Conservation (phyloP, 2,113 vertebrate species). For the Emydocephalus ijimae region DNA sequence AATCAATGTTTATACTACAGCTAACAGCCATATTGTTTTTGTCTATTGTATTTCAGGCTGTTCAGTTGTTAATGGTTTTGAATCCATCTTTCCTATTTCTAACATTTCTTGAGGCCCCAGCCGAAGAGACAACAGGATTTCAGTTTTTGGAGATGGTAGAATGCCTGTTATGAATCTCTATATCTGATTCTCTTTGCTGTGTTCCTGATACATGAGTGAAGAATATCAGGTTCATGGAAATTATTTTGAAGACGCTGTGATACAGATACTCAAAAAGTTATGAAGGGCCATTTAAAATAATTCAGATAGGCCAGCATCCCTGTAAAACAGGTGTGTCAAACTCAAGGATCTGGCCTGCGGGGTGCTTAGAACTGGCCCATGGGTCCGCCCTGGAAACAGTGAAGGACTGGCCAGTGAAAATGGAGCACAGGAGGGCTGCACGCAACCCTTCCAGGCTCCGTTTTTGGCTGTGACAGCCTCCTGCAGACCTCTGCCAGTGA, state of each 20-base stretch:
- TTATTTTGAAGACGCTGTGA: conserved; percentile 8
- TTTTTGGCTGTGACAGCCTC: no score
- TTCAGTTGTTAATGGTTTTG: not conserved
- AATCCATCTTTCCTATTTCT: not conserved
- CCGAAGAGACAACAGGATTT: not conserved
- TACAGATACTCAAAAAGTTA: conserved; percentile 11
- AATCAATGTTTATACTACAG: not conserved
- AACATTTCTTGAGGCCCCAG: not conserved
- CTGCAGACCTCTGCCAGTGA: no score
- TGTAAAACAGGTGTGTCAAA: not conserved
- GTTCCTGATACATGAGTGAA: not conserved
- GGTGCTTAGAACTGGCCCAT: no score
- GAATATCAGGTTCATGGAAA: not conserved
- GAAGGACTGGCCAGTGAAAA: no score
- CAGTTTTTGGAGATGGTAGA: not conserved
- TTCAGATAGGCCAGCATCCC: not conserved
- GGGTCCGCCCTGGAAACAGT: no score
- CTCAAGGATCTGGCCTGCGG: no score
- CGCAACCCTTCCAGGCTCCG: no score
- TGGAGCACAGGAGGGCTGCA: no score
- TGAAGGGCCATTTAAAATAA: not conserved
- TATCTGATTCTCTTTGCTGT: no score
- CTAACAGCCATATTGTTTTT: not conserved
- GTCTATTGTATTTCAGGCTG: not conserved
- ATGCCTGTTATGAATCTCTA: not conserved